Evolutionary conservation across 1,140 invertebrate genomes (phyloP).

Genomic region (Aphis craccivora): DNA sequence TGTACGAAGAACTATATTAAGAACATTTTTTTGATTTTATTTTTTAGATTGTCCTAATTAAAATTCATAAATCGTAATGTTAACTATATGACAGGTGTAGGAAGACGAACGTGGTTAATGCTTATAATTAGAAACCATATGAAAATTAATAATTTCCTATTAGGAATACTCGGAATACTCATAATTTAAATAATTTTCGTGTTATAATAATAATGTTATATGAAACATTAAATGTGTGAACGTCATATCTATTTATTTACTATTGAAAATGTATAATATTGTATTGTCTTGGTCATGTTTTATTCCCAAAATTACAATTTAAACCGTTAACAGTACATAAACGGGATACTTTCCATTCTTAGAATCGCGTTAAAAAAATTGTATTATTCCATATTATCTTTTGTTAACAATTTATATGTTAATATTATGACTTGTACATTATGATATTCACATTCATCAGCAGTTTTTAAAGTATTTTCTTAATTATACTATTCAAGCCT

Average conservation of each 20-base stretch:
- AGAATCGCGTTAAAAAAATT: neutral
- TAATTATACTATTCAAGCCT: neutral
- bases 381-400: neutral
- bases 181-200: conserved; percentile 21
- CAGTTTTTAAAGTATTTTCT: neutral
- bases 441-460: neutral
- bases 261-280: neutral
- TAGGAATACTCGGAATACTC: neutral
- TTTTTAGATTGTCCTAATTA: too few species aligned
- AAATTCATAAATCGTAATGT: neutral
- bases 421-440: neutral
- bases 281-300: neutral
- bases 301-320: neutral
- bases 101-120: neutral
- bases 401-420: neutral
- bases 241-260: neutral
- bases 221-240: neutral
- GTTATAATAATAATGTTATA: neutral
- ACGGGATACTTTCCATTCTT: neutral
- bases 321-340: neutral
- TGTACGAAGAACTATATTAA: neutral
- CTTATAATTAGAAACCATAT: conserved; percentile 25
- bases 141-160: conserved; percentile 18
- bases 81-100: neutral
- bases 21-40: neutral